These are phyloP conservation scores for Parazoanthus swiftii DNA, from an alignment of 92 coral and sea anemone genomes.

Conservation along the genomic window DNA sequence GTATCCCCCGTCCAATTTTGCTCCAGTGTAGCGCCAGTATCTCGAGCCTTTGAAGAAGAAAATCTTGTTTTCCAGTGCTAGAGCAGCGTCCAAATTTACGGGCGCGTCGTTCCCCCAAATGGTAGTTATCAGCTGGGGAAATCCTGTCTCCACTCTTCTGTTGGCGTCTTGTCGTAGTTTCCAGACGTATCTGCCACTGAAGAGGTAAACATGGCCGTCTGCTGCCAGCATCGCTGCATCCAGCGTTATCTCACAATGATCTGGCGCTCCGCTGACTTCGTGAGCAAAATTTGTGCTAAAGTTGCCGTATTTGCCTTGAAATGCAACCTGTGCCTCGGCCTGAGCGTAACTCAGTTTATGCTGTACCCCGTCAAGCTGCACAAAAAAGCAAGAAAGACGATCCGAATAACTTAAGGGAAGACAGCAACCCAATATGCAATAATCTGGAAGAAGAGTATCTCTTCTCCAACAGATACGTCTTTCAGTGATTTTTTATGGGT, in stretches of 20 bases:
- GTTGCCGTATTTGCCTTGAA: not conserved
- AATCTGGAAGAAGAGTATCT: too few relatives aligned
- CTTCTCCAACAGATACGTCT: too few relatives aligned
- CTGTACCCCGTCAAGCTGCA: not conserved
- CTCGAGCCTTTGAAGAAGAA: not conserved
- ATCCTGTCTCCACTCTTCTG: not conserved
- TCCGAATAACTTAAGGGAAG: not conserved
- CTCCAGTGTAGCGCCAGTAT: conserved; percentile 7
- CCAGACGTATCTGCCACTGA: conserved; percentile 25
- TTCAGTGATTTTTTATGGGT: too few relatives aligned
- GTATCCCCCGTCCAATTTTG: not conserved
- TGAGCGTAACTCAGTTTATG: not conserved
- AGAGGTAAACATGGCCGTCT: not conserved
- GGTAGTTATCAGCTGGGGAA: conserved; percentile 6
- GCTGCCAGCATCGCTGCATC: conserved; percentile 19
- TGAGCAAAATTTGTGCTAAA: not conserved
- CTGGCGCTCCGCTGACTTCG: not conserved
- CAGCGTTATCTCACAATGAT: not conserved
- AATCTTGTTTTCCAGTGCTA: not conserved
- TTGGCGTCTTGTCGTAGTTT: not conserved
- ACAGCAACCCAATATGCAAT: too few relatives aligned
- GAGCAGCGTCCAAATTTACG: not conserved
- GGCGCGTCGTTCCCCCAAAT: not conserved
- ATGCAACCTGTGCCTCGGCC: too few relatives aligned
- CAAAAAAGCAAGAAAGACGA: not conserved